Evolutionary conservation across 1,140 invertebrate genomes (phyloP).

Genomic region (Archegozetes longisetosus): DNA sequence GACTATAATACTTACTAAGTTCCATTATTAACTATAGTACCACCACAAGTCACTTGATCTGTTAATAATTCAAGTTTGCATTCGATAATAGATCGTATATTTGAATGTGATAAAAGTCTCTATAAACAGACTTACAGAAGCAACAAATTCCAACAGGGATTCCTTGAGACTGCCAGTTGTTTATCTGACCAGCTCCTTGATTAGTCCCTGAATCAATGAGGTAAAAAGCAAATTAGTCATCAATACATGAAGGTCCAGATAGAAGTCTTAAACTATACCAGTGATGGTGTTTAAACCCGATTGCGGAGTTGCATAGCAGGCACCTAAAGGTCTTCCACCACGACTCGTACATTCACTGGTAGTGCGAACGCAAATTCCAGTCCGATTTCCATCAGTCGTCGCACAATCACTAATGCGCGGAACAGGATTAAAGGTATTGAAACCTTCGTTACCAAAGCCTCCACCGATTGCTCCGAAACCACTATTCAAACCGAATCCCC

Average conservation of each 20-base stretch:
- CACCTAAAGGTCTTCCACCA: constrained; percentile 10
- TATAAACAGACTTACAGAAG: constrained; percentile 5
- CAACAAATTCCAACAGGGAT: constrained; percentile 15
- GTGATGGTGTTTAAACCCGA: not conserved
- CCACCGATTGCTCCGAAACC: not conserved
- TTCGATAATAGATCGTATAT: not conserved
- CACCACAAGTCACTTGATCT: constrained; percentile 42
- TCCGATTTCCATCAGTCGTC: constrained; percentile 13
- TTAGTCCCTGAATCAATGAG: too few relatives aligned
- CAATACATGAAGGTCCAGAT: too few relatives aligned
- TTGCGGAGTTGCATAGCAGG: constrained; percentile 5
- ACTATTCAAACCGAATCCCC: not conserved
- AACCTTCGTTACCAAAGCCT: not conserved
- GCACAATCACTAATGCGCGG: constrained; percentile 11
- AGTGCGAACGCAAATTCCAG: constrained; percentile 13
- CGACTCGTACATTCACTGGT: constrained; percentile 6
- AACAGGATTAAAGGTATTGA: not conserved
- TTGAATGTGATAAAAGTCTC: not conserved
- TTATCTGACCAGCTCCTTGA: not conserved
- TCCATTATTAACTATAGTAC: constrained; percentile 51
- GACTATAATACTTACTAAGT: constrained; percentile 47
- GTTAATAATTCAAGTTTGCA: not conserved
- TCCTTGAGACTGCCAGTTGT: not conserved
- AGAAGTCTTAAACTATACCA: too few relatives aligned
- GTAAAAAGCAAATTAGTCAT: too few relatives aligned